phyloP scores from a whole-genome alignment of 2,888 invertebrate genomes.

The Bhutanitis thaidina region DNA sequence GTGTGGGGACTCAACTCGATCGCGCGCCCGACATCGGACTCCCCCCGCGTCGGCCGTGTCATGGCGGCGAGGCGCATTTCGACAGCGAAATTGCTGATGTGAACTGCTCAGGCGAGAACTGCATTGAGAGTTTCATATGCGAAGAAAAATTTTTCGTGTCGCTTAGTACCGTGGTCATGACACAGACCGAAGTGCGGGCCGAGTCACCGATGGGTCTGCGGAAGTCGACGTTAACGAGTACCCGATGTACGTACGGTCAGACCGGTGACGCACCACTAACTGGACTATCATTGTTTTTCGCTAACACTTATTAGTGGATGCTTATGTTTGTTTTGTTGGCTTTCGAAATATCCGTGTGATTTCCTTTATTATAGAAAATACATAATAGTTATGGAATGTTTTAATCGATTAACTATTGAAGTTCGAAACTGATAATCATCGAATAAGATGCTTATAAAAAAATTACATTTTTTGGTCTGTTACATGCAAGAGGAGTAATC shows the following conservation, averaged over 20 bases:
- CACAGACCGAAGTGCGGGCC: slow-evolving; percentile 8
- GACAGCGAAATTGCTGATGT: slow-evolving; percentile 6
- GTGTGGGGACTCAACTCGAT: neutral
- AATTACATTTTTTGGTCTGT: slow-evolving; percentile 23
- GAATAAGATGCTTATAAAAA: slow-evolving; percentile 27
- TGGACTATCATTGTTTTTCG: slow-evolving; percentile 58
- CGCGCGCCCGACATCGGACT: neutral
- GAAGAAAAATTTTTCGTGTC: slow-evolving; percentile 11
- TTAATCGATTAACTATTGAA: slow-evolving; percentile 53
- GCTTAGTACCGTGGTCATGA: slow-evolving; percentile 9
- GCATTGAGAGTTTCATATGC: slow-evolving; percentile 1
- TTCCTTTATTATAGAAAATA: slow-evolving; percentile 61
- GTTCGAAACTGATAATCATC: slow-evolving; percentile 32
- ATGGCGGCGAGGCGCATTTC: neutral
- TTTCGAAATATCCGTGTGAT: slow-evolving; percentile 76
- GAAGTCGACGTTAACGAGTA: slow-evolving; percentile 35
- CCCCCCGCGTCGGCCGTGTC: neutral
- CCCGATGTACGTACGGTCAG: slow-evolving; percentile 43
- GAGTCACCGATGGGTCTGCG: slow-evolving; percentile 24
- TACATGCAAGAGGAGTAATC: slow-evolving; percentile 35
- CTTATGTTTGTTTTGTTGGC: slow-evolving; percentile 75
- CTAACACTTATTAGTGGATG: slow-evolving; percentile 69
- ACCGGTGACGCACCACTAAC: slow-evolving; percentile 36
- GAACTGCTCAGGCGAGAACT: neutral
- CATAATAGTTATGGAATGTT: slow-evolving; percentile 70